Evolutionary conservation across 2,113 vertebrate species (phyloP).

Genomic region (Lophotis ruficrista): DNA sequence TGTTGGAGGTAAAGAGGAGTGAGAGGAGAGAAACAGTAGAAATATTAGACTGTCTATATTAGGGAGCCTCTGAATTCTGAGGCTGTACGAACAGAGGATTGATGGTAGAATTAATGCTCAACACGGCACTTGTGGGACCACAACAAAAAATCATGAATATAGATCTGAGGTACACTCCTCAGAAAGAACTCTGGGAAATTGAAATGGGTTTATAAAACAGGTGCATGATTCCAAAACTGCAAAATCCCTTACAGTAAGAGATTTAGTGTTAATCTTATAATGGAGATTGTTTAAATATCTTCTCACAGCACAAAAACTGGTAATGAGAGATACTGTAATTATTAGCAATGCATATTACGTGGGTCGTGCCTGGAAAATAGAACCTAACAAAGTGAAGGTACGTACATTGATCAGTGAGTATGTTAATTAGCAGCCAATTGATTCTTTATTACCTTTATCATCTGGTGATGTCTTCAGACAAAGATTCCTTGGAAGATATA

Average conservation of each 20-base stretch:
- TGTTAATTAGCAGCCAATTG: neutral
- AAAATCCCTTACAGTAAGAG: neutral
- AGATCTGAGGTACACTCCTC: neutral
- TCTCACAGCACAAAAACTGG: neutral
- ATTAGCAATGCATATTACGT: neutral
- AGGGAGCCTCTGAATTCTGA: neutral
- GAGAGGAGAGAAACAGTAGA: neutral
- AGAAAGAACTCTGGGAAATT: neutral
- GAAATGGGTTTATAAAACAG: neutral
- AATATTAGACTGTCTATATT: neutral
- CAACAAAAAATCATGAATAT: neutral
- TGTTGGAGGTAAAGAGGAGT: neutral
- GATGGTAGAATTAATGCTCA: neutral
- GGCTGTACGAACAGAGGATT: neutral
- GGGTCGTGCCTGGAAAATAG: neutral
- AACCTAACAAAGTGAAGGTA: neutral
- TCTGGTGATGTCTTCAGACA: neutral
- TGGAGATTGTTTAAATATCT: neutral
- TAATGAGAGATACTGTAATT: neutral
- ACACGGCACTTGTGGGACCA: rapidly evolving
- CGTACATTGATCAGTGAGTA: neutral
- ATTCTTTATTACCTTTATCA: neutral
- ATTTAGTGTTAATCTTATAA: neutral
- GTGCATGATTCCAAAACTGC: neutral
- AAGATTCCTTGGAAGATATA: neutral